These are phyloP conservation scores for Callipepla squamata DNA, from an alignment of 2,113 vertebrate species.

Conservation along the genomic window DNA sequence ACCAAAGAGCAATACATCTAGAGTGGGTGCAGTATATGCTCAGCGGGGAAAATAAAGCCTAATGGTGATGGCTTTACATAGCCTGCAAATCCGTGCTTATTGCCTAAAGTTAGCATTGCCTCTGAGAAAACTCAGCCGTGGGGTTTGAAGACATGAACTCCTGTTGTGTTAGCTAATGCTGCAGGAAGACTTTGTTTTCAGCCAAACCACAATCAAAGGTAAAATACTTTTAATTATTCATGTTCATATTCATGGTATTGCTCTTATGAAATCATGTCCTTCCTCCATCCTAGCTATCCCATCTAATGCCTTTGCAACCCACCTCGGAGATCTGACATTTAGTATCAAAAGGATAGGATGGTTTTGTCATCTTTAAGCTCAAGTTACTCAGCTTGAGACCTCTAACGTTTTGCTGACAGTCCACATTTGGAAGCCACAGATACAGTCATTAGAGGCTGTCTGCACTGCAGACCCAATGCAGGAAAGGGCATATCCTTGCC, in stretches of 20 bases:
- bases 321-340: not conserved
- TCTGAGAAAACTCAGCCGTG: constrained; percentile 23
- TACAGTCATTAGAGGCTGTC: not conserved
- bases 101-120: constrained; percentile 7
- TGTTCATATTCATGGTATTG: constrained; percentile 5
- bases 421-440: not conserved
- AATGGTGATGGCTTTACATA: constrained; percentile 3
- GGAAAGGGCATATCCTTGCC: not conserved
- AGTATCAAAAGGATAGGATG: not conserved
- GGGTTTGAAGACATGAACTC: constrained; percentile 9
- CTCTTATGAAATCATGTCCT: constrained; percentile 23
- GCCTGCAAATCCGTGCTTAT: constrained; percentile 42
- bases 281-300: not conserved
- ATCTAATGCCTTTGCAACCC: constrained; percentile 16
- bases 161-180: constrained; percentile 43
- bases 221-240: constrained; percentile 66
- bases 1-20: not conserved
- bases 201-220: constrained; percentile 46
- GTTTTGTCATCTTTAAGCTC: not conserved
- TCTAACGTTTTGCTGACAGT: not conserved
- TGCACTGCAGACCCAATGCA: not conserved
- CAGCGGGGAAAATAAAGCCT: not conserved
- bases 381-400: constrained; percentile 29
- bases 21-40: not conserved
- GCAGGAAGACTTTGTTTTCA: constrained; percentile 54